Percentiles rank a stretch among this genome's conserved stretches.
Conservation (phyloP, 2,888 invertebrate genomes). For the Agrochola macilenta region DNA sequence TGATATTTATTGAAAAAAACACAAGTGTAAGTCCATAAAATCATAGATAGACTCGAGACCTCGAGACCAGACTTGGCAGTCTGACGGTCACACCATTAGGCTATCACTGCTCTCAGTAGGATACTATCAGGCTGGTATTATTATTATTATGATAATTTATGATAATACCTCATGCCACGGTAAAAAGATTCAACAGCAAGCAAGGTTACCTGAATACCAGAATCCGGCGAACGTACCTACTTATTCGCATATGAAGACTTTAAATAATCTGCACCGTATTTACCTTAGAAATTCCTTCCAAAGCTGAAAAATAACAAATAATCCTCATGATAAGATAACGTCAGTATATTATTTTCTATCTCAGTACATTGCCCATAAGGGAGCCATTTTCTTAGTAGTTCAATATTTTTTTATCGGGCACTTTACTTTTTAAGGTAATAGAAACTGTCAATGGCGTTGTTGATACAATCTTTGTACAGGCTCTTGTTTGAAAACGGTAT, state of each 20-base stretch:
- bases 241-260: background rate
- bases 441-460: slow-evolving; percentile 22
- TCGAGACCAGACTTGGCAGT: no score
- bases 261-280: background rate
- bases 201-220: no score
- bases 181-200: background rate
- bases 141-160: no score
- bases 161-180: no score
- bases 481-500: background rate
- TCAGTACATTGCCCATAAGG: slow-evolving; percentile 43
- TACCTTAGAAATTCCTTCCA: background rate
- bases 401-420: slow-evolving; percentile 45
- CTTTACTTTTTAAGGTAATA: slow-evolving; percentile 45
- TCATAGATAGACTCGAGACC: no score
- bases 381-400: slow-evolving; percentile 37
- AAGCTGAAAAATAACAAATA: slow-evolving; percentile 46
- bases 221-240: background rate
- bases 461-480: slow-evolving; percentile 32
- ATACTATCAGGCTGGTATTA: no score
- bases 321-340: slow-evolving; percentile 48
- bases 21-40: no score
- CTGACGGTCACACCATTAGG: no score
- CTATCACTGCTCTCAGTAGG: no score
- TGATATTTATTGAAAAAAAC: no score
- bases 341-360: slow-evolving; percentile 52